Evolutionary conservation across 1,140 invertebrate genomes (phyloP).

Genomic region (Pseudomyrmex cubaensis): DNA sequence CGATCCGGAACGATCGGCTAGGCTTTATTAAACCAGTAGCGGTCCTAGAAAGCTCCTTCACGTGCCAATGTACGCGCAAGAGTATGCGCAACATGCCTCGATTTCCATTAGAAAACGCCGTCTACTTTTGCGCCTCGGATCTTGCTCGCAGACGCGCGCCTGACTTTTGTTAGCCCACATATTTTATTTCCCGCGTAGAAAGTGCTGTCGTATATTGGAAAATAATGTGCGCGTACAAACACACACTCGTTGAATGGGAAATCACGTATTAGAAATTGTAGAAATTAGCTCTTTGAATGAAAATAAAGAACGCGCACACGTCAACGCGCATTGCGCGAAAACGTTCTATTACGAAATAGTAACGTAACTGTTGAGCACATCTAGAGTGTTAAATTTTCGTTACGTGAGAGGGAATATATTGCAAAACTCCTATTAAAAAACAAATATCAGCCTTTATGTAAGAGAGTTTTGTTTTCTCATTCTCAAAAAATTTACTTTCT

Average conservation of each 20-base stretch:
- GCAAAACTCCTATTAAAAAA: too few species aligned
- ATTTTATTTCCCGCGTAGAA: constrained; percentile 34
- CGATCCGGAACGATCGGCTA: constrained; percentile 45
- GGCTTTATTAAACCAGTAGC: constrained; percentile 56
- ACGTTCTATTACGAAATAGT: too few species aligned
- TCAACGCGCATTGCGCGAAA: too few species aligned
- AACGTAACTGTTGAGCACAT: too few species aligned
- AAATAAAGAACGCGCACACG: too few species aligned
- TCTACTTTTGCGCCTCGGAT: background rate
- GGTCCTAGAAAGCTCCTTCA: constrained; percentile 75
- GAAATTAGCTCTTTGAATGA: background rate
- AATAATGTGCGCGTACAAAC: background rate
- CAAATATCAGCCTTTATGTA: too few species aligned
- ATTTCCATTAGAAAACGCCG: constrained; percentile 79
- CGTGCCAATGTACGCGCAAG: constrained; percentile 54
- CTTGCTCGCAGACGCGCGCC: constrained; percentile 1
- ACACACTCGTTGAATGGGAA: constrained; percentile 10
- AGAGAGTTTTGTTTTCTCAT: too few species aligned
- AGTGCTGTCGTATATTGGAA: constrained; percentile 7
- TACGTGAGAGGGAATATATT: too few species aligned
- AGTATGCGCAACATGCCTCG: constrained; percentile 63
- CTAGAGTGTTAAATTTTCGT: too few species aligned
- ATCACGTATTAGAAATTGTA: background rate
- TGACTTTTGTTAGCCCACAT: constrained; percentile 16
- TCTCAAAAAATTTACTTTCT: too few species aligned